Evolutionary conservation across 1,140 invertebrate species (phyloP).

Genomic region (Onthophagus taurus): DNA sequence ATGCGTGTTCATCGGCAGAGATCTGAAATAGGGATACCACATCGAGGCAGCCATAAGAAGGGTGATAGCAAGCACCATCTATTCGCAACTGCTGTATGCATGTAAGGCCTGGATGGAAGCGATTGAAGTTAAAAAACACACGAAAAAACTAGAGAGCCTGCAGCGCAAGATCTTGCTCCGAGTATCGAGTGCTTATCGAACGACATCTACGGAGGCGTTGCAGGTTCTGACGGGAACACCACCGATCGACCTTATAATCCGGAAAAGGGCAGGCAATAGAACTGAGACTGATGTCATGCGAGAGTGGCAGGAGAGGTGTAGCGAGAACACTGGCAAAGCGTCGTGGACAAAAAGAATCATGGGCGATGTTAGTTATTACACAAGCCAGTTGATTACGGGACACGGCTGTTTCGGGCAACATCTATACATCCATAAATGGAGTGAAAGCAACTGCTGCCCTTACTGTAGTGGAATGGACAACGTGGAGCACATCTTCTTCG

Average conservation of each 20-base stretch:
- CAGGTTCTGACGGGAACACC: not conserved
- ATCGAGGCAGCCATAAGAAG: too few species aligned
- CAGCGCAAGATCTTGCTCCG: not conserved
- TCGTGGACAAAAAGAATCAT: slow-evolving; percentile 4
- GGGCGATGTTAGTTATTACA: not conserved
- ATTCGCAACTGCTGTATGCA: too few species aligned
- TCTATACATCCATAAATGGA: not conserved
- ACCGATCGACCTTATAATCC: too few species aligned
- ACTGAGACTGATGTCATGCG: not conserved
- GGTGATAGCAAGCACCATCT: too few species aligned
- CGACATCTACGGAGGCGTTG: not conserved
- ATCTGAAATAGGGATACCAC: too few species aligned
- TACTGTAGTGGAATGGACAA: slow-evolving; percentile 10
- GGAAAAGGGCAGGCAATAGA: too few species aligned
- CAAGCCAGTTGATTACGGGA: slow-evolving; percentile 3
- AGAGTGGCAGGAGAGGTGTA: slow-evolving; percentile 6
- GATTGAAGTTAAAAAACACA: too few species aligned
- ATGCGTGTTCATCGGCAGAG: too few species aligned
- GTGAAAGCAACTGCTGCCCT: not conserved
- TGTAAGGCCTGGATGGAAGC: too few species aligned
- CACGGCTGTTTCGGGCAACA: slow-evolving; percentile 7
- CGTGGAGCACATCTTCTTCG: slow-evolving; percentile 9
- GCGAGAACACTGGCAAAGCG: not conserved
- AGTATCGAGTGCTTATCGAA: not conserved
- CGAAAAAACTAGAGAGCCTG: too few species aligned